phyloP scores from a whole-genome alignment of 1,140 invertebrate genomes.

The Stegodyphus mimosarum region DNA sequence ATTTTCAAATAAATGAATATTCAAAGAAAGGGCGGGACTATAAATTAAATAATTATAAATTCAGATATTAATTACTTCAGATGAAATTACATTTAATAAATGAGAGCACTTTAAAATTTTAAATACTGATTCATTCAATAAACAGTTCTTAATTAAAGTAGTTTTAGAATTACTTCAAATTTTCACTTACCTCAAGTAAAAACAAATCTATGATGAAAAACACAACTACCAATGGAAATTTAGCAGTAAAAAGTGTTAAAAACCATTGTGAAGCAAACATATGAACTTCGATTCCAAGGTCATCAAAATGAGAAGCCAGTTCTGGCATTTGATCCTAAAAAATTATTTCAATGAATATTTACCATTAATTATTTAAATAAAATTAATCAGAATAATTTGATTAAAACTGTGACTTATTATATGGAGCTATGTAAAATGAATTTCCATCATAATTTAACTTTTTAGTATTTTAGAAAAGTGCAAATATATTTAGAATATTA shows the following conservation, averaged over 20 bases:
- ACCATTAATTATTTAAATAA: no score
- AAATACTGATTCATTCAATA: background rate
- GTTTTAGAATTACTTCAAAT: background rate
- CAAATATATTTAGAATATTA: no score
- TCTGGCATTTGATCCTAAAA: conserved; percentile 90
- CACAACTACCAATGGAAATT: conserved; percentile 96
- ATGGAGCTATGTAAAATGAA: no score
- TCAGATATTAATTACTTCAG: background rate
- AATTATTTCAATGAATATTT: background rate
- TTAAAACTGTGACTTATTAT: no score
- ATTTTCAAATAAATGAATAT: no score
- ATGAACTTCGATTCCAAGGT: conserved; percentile 86
- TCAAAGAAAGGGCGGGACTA: no score
- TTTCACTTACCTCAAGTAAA: conserved; percentile 71
- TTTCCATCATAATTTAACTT: no score
- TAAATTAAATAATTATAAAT: background rate
- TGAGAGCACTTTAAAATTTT: background rate
- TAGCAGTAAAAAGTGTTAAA: conserved; percentile 98
- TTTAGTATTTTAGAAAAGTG: no score
- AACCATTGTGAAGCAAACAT: conserved; percentile 99
- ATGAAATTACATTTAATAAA: background rate
- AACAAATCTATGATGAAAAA: conserved; percentile 98
- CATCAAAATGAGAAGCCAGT: conserved; percentile 88
- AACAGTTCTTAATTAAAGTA: no score
- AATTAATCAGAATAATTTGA: no score